Conservation (phyloP, 1,140 invertebrate genomes). For the Drosophila mojavensis region DNA sequence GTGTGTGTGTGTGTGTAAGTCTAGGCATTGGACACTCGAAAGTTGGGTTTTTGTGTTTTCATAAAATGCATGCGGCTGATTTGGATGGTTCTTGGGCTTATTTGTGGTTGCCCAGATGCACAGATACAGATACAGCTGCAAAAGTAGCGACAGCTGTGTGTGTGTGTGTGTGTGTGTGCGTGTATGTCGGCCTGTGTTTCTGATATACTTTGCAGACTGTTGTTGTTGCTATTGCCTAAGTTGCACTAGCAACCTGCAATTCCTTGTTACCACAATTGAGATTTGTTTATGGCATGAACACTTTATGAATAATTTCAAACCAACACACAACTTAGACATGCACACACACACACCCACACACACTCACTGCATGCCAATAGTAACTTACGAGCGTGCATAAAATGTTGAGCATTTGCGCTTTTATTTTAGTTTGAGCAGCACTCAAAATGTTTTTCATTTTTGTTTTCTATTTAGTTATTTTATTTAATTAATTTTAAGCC, state of each 20-base stretch:
- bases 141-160: neutral
- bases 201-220: slow-evolving; percentile 29
- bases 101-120: slow-evolving; percentile 40
- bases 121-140: slow-evolving; percentile 13
- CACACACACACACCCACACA: neutral
- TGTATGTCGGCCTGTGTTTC: slow-evolving; percentile 19
- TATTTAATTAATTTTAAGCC: neutral
- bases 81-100: slow-evolving; percentile 48
- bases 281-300: slow-evolving; percentile 43
- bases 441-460: neutral
- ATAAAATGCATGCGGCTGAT: slow-evolving; percentile 49
- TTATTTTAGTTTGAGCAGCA: neutral
- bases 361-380: neutral
- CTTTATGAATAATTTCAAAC: slow-evolving; percentile 31
- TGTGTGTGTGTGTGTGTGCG: neutral
- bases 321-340: neutral
- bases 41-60: slow-evolving; percentile 25
- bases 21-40: neutral
- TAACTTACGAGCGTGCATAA: neutral
- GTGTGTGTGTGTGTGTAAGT: neutral
- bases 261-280: slow-evolving; percentile 22
- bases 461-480: neutral
- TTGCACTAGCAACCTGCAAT: slow-evolving; percentile 14
- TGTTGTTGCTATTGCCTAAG: slow-evolving; percentile 9
- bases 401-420: neutral